phyloP scores from a whole-genome alignment of 2,113 vertebrate genomes.

The Deroptyus accipitrinus region DNA sequence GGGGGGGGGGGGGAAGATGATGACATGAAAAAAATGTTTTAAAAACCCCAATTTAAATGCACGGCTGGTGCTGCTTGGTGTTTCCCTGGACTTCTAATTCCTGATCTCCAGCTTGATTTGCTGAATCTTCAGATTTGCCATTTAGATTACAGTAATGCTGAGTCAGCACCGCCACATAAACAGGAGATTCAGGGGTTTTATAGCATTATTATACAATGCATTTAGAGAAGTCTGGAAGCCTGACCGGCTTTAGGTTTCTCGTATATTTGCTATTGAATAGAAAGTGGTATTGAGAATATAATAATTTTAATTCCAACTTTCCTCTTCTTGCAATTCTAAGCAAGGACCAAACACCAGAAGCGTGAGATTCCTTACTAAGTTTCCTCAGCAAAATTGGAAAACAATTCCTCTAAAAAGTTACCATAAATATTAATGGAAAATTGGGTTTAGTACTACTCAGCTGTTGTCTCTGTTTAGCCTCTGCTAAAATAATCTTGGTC shows the following conservation, averaged over 20 bases:
- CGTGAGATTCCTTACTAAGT: background rate
- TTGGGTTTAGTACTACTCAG: background rate
- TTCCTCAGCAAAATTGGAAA: background rate
- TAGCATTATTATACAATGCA: background rate
- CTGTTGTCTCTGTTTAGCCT: background rate
- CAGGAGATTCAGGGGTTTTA: background rate
- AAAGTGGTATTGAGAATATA: background rate
- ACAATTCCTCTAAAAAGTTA: background rate
- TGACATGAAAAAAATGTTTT: background rate
- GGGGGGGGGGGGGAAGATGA: background rate
- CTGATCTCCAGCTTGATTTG: background rate
- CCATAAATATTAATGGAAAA: background rate
- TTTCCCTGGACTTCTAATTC: background rate
- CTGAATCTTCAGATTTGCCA: background rate
- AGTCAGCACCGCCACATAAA: background rate
- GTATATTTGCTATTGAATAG: background rate
- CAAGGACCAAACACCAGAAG: background rate
- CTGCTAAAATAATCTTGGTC: background rate
- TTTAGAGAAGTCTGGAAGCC: background rate
- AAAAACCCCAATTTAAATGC: background rate
- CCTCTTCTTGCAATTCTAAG: background rate
- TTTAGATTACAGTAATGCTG: background rate
- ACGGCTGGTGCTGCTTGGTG: background rate
- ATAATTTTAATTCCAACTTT: background rate
- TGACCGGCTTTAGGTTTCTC: background rate